A percentile compares a stretch with the other conserved stretches of the same genome.
phyloP scores from a whole-genome alignment of 2,888 invertebrate genomes.

The Sphaerophoria taeniata region DNA sequence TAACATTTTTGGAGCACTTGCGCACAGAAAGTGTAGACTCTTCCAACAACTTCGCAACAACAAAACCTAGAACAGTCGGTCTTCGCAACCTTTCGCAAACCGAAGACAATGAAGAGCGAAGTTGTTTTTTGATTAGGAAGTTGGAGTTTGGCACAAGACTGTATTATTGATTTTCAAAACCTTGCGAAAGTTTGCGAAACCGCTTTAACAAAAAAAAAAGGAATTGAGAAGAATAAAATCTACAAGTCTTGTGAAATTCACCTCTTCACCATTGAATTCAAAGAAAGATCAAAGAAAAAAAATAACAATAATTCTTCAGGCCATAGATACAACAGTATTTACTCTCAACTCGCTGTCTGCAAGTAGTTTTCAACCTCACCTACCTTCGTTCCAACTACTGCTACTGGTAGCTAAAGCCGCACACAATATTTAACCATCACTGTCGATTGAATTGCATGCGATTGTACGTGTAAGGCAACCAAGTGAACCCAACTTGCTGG shows the following conservation, averaged over 20 bases:
- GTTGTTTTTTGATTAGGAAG: no score
- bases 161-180: no score
- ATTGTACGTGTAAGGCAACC: constrained; percentile 40
- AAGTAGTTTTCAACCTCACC: background rate
- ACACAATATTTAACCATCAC: constrained; percentile 70
- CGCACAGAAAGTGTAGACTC: no score
- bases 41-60: no score
- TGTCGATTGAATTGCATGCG: constrained; percentile 69
- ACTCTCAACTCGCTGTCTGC: constrained; percentile 36
- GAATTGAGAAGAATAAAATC: background rate
- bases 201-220: no score
- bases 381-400: background rate
- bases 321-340: constrained; percentile 70
- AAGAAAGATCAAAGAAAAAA: constrained; percentile 2
- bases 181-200: no score
- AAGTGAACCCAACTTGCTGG: constrained; percentile 36
- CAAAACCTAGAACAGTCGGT: no score
- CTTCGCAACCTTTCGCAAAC: no score
- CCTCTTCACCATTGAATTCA: constrained; percentile 8
- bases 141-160: no score
- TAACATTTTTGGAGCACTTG: background rate
- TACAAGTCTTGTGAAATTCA: constrained; percentile 20
- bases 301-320: constrained; percentile 24
- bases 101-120: no score
- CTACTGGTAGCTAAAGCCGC: constrained; percentile 61